Evolutionary conservation across 2,888 invertebrate genomes (phyloP).

Genomic region (Temnothorax unifasciatus): DNA sequence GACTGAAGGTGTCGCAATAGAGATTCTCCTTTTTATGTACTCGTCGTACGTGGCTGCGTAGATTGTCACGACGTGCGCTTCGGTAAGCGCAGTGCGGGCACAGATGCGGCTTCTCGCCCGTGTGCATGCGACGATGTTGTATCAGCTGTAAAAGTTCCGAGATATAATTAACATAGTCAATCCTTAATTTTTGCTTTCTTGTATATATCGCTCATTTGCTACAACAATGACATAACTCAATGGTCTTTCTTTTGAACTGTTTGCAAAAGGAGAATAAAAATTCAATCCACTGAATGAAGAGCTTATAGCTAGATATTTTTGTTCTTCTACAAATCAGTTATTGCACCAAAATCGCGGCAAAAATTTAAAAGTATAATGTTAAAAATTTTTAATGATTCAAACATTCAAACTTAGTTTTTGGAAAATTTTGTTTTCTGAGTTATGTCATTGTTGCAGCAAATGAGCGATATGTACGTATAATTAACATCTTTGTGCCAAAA

Average conservation of each 20-base stretch:
- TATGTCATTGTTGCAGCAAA: too few relatives aligned
- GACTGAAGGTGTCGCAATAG: conserved; percentile 88
- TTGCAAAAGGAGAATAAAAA: too few relatives aligned
- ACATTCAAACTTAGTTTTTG: too few relatives aligned
- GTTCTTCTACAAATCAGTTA: too few relatives aligned
- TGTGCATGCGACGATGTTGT: conserved; percentile 88
- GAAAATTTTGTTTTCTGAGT: too few relatives aligned
- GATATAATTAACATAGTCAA: background rate
- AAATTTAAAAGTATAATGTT: too few relatives aligned
- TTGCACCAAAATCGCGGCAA: too few relatives aligned
- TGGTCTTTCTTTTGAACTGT: too few relatives aligned
- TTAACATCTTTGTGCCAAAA: background rate
- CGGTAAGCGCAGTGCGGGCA: conserved; percentile 88
- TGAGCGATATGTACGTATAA: background rate
- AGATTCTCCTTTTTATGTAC: conserved; percentile 88
- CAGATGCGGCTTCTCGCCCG: conserved; percentile 88
- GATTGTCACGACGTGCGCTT: conserved; percentile 88
- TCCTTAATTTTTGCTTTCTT: background rate
- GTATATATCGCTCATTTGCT: background rate
- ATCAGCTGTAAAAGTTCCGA: conserved; percentile 84
- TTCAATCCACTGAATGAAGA: too few relatives aligned
- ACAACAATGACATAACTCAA: too few relatives aligned
- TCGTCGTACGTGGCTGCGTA: conserved; percentile 88
- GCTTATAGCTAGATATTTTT: too few relatives aligned
- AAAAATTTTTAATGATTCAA: too few relatives aligned